These are phyloP conservation scores for Macrosoma leucophasiata DNA, from an alignment of 2,888 invertebrate genomes.

Conservation along the genomic window DNA sequence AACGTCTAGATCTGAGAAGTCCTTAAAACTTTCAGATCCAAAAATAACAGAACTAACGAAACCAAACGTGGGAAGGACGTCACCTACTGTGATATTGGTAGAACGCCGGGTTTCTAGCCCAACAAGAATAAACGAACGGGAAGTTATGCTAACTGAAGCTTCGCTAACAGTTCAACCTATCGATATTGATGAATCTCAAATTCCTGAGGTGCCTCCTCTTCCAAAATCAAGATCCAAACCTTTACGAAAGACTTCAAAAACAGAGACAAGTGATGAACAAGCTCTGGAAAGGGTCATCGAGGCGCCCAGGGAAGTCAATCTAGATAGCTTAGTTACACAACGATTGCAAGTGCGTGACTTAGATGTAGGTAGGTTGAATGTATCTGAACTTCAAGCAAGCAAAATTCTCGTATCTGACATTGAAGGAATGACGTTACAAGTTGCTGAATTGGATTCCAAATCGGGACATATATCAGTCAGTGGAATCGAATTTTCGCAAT, in stretches of 20 bases:
- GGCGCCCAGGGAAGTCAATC: constrained; percentile 48
- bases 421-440: constrained; percentile 83
- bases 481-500: constrained; percentile 81
- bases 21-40: constrained; percentile 72
- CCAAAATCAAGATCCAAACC: constrained; percentile 47
- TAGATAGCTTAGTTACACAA: constrained; percentile 73
- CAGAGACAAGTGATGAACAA: constrained; percentile 35
- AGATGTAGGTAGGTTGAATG: constrained; percentile 86
- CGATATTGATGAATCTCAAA: constrained; percentile 67
- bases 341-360: constrained; percentile 83
- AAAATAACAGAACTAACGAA: constrained; percentile 73
- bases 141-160: constrained; percentile 80
- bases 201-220: constrained; percentile 64
- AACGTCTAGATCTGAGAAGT: constrained; percentile 74
- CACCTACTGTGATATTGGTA: constrained; percentile 77
- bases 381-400: constrained; percentile 85
- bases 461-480: constrained; percentile 80
- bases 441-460: constrained; percentile 82
- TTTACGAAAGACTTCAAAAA: constrained; percentile 33
- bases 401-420: constrained; percentile 88
- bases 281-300: constrained; percentile 54
- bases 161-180: constrained; percentile 80
- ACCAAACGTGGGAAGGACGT: constrained; percentile 71
- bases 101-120: constrained; percentile 78
- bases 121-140: constrained; percentile 73